Conservation (phyloP, 2,888 invertebrate genomes). For the Agonopterix alstromeriana region DNA sequence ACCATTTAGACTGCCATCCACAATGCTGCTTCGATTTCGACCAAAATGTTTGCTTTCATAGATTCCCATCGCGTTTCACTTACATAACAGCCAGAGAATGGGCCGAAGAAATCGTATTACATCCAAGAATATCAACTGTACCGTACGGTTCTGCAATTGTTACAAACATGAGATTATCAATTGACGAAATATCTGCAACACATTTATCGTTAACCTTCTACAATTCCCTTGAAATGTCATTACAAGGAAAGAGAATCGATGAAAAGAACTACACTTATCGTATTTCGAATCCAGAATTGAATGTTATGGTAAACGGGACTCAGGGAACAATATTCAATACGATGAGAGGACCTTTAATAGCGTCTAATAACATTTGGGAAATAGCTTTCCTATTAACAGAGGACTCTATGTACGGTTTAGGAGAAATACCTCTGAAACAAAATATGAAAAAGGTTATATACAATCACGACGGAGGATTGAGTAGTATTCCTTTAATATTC, state of each 20-base stretch:
- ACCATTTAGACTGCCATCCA: constrained; percentile 45
- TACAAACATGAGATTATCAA: constrained; percentile 34
- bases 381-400: constrained; percentile 72
- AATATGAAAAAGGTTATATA: constrained; percentile 60
- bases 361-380: constrained; percentile 78
- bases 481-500: constrained; percentile 68
- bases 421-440: constrained; percentile 55
- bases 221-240: constrained; percentile 24
- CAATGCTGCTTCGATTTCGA: constrained; percentile 71
- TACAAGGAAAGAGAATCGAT: constrained; percentile 32
- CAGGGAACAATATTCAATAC: constrained; percentile 69
- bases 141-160: constrained; percentile 47
- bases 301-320: constrained; percentile 33
- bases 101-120: constrained; percentile 41
- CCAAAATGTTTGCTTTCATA: constrained; percentile 64
- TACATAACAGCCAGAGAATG: constrained; percentile 50
- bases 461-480: constrained; percentile 55
- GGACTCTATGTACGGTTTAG: constrained; percentile 74
- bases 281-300: constrained; percentile 44
- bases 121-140: constrained; percentile 42
- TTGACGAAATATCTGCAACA: constrained; percentile 50
- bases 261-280: constrained; percentile 40
- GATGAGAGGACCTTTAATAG: constrained; percentile 74
- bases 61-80: constrained; percentile 69
- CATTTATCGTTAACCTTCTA: constrained; percentile 55